Percentiles rank a stretch among this genome's conserved stretches.
Evolutionary conservation across 2,888 invertebrate species (phyloP).

Genomic region (Unio delphinus): DNA sequence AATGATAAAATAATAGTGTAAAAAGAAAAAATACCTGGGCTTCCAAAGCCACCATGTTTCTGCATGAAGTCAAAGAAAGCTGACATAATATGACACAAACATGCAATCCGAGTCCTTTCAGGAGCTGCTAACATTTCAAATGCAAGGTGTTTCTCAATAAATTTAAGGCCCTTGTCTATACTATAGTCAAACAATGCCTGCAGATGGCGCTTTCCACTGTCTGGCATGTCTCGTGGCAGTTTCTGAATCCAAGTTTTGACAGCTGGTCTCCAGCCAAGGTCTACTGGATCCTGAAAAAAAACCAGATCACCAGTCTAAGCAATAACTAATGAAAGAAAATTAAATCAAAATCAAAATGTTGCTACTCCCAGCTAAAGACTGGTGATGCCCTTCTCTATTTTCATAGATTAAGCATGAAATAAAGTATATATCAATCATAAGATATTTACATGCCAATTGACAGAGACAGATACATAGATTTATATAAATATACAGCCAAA

Average conservation of each 20-base stretch:
- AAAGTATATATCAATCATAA: too few relatives aligned
- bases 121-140: conserved; percentile 63
- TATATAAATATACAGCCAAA: too few relatives aligned
- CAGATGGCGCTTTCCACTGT: conserved; percentile 65
- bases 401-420: too few relatives aligned
- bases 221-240: conserved; percentile 65
- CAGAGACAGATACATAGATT: too few relatives aligned
- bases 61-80: conserved; percentile 68
- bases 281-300: conserved; percentile 65
- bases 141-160: conserved; percentile 53
- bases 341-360: too few relatives aligned
- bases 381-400: too few relatives aligned
- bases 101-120: conserved; percentile 59
- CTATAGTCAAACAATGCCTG: conserved; percentile 64
- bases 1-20: too few relatives aligned
- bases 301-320: neutral
- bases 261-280: conserved; percentile 69
- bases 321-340: neutral
- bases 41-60: conserved; percentile 68
- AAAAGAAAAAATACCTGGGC: conserved; percentile 48
- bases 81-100: conserved; percentile 66
- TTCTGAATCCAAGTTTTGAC: conserved; percentile 68
- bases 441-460: too few relatives aligned
- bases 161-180: conserved; percentile 65
- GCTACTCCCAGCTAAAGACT: too few relatives aligned